These are phyloP conservation scores for Clusia tigrina DNA, from an alignment of 2,888 invertebrate genomes.

Conservation along the genomic window DNA sequence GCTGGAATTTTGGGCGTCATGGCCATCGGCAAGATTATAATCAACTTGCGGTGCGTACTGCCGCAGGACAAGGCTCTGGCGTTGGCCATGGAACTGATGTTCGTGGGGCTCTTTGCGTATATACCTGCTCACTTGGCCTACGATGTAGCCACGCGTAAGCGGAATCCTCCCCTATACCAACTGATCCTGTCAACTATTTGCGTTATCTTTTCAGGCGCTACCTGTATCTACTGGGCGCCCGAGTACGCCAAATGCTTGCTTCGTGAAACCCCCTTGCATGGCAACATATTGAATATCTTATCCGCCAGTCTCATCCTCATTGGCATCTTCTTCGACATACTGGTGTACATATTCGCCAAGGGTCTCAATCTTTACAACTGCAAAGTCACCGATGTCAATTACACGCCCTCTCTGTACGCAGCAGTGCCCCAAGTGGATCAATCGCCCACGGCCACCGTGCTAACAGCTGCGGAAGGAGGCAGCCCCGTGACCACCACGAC, in stretches of 20 bases:
- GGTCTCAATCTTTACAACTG: conserved; percentile 60
- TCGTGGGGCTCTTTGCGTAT: conserved; percentile 68
- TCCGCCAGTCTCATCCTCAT: conserved; percentile 64
- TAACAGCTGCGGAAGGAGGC: conserved; percentile 32
- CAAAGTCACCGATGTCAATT: conserved; percentile 63
- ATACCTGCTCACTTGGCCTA: conserved; percentile 73
- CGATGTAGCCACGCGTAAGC: conserved; percentile 68
- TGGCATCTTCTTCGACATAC: conserved; percentile 64
- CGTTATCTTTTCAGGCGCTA: conserved; percentile 49
- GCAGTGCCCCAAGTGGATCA: conserved; percentile 51
- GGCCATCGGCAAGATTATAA: conserved; percentile 65
- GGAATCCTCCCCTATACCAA: not conserved
- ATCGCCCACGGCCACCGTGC: conserved; percentile 16
- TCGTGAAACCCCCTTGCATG: conserved; percentile 65
- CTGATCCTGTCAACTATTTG: not conserved
- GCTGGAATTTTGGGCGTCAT: conserved; percentile 60
- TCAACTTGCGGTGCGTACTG: conserved; percentile 68
- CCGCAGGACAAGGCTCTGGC: conserved; percentile 71
- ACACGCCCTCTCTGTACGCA: conserved; percentile 56
- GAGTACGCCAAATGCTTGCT: conserved; percentile 64
- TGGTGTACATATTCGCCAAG: conserved; percentile 65
- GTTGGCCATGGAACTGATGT: conserved; percentile 68
- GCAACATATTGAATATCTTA: conserved; percentile 65
- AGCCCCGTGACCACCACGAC: conserved; percentile 47
- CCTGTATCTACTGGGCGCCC: conserved; percentile 66